Evolutionary conservation across 2,113 vertebrate species (phyloP).

Genomic region (Ameiurus melas): DNA sequence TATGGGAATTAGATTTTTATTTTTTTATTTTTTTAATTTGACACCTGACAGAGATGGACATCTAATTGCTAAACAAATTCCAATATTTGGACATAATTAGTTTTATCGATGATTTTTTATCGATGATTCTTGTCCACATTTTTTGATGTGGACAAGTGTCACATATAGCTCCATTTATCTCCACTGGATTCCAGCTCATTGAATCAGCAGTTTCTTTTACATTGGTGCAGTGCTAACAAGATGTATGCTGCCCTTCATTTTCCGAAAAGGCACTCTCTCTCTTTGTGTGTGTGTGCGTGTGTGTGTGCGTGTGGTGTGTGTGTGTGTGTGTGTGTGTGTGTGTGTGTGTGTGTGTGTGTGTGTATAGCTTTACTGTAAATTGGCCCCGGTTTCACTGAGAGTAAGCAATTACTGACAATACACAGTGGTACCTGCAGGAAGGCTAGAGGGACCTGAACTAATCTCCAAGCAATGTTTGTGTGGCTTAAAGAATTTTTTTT

Average conservation of each 20-base stretch:
- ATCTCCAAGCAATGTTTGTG: neutral
- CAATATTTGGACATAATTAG: no score
- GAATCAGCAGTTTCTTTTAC: constrained; percentile 27
- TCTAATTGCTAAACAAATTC: no score
- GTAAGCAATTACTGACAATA: constrained; percentile 48
- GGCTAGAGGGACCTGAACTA: constrained; percentile 26
- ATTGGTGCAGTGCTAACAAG: constrained; percentile 2
- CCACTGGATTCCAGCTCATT: constrained; percentile 5
- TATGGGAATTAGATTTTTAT: no score
- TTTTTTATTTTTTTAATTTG: no score
- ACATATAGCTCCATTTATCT: neutral
- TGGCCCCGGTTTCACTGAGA: constrained; percentile 33
- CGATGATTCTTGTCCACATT: neutral
- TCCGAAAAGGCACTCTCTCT: constrained; percentile 4
- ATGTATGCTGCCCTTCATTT: constrained; percentile 13
- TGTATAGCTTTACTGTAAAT: constrained; percentile 9
- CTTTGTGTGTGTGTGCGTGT: neutral
- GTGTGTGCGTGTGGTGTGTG: constrained; percentile 27
- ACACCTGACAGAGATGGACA: no score
- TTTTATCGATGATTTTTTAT: neutral
- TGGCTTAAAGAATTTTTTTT: neutral
- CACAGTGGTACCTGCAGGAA: constrained; percentile 28
- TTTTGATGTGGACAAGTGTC: neutral
- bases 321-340: constrained; percentile 24
- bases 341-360: neutral